Evolutionary conservation across 2,888 invertebrate species (phyloP).

Genomic region (Torymus auratus): DNA sequence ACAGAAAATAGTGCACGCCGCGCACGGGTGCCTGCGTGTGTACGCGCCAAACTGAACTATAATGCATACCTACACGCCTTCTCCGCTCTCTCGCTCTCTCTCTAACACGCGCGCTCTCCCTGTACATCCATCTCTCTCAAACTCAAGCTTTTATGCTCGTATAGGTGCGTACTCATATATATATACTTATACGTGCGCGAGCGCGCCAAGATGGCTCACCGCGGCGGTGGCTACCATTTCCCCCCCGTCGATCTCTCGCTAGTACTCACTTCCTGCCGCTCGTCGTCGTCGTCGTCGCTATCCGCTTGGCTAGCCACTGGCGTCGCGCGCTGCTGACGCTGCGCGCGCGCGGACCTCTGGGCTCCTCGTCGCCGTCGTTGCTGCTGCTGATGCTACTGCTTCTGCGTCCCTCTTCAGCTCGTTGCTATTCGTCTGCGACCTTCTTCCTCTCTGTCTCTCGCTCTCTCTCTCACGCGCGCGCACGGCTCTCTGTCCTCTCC

Average conservation of each 20-base stretch:
- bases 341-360: not conserved
- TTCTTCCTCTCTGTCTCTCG: conserved; percentile 12
- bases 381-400: not conserved
- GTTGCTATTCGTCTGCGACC: not conserved
- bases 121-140: too few relatives aligned
- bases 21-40: not conserved
- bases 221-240: too few relatives aligned
- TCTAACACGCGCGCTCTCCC: too few relatives aligned
- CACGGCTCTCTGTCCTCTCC: not conserved
- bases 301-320: not conserved
- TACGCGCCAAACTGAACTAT: not conserved
- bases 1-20: not conserved
- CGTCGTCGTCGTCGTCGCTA: not conserved
- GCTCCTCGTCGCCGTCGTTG: not conserved
- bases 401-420: not conserved
- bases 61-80: too few relatives aligned
- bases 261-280: too few relatives aligned
- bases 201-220: too few relatives aligned
- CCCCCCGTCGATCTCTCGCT: too few relatives aligned
- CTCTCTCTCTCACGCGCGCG: not conserved
- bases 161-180: too few relatives aligned
- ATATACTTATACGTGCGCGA: too few relatives aligned
- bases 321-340: not conserved
- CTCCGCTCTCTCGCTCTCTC: too few relatives aligned
- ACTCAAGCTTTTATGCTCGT: too few relatives aligned